These are phyloP conservation scores for Platerodrilus igneus DNA, from an alignment of 2,888 invertebrate species.

Conservation along the genomic window DNA sequence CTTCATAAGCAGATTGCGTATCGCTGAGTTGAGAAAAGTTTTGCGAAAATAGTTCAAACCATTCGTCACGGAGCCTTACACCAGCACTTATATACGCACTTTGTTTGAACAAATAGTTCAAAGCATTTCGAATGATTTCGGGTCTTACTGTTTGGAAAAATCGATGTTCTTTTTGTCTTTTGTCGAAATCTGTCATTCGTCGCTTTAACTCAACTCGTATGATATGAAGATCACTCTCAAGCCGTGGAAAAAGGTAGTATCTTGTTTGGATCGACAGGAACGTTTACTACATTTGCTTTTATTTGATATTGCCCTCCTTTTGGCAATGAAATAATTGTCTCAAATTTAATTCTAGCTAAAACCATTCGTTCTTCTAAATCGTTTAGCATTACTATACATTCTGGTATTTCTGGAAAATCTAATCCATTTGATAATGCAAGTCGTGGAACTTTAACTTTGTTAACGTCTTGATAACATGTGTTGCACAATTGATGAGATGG, in stretches of 20 bases:
- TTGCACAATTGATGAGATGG: constrained; percentile 5
- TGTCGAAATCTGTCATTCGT: not conserved
- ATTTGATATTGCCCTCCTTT: constrained; percentile 9
- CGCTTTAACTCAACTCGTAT: too few species aligned
- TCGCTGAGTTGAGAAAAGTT: too few species aligned
- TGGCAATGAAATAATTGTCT: constrained; percentile 7
- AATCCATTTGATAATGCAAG: constrained; percentile 5
- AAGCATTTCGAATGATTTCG: not conserved
- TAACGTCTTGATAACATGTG: constrained; percentile 6
- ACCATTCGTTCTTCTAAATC: constrained; percentile 8
- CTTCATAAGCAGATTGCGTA: too few species aligned
- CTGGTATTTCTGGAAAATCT: constrained; percentile 5
- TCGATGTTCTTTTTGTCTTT: not conserved
- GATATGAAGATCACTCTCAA: constrained; percentile 2
- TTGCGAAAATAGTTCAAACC: constrained; percentile 5
- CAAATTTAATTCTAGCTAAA: constrained; percentile 3
- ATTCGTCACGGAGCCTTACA: not conserved
- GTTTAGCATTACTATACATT: constrained; percentile 3
- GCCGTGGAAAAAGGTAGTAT: not conserved
- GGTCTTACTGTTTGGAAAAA: constrained; percentile 2
- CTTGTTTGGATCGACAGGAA: constrained; percentile 8
- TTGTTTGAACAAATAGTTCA: constrained; percentile 5
- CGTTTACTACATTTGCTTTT: constrained; percentile 9
- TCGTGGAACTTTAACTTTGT: constrained; percentile 4
- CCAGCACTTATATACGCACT: not conserved